Conservation (phyloP, 2,888 invertebrate species). For the Dysmachus trigonus region DNA sequence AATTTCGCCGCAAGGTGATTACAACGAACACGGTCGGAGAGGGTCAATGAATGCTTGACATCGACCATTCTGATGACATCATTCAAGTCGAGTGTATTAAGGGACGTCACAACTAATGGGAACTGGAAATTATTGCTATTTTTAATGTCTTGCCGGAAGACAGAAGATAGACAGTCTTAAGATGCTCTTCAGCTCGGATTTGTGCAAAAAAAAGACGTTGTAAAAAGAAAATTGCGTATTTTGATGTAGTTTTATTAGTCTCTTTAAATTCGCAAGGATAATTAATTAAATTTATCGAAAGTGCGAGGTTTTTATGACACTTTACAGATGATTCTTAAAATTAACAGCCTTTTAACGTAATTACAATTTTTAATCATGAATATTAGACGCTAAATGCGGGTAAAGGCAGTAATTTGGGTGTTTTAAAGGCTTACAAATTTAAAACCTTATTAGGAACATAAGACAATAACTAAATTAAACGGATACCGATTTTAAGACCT, state of each 20-base stretch:
- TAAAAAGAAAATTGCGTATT: background rate
- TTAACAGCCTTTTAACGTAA: background rate
- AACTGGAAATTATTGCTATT: background rate
- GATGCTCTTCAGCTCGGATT: background rate
- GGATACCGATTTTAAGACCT: no score
- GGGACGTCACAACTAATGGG: background rate
- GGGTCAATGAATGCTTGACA: background rate
- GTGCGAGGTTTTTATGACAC: background rate
- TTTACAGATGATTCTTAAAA: background rate
- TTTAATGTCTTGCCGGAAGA: background rate
- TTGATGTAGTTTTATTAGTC: background rate
- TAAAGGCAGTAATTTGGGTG: no score
- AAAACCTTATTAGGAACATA: no score
- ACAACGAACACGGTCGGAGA: background rate
- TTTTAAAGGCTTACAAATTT: no score
- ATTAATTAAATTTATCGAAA: background rate
- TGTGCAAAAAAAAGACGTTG: background rate
- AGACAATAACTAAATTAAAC: no score
- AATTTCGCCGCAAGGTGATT: slow-evolving; percentile 41
- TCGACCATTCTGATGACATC: background rate
- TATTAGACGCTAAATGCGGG: background rate
- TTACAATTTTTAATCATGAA: background rate
- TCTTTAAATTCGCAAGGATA: background rate
- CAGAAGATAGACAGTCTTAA: background rate
- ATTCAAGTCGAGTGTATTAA: background rate